phyloP scores from a whole-genome alignment of 2,888 invertebrate genomes.

The Mycogona germanica region DNA sequence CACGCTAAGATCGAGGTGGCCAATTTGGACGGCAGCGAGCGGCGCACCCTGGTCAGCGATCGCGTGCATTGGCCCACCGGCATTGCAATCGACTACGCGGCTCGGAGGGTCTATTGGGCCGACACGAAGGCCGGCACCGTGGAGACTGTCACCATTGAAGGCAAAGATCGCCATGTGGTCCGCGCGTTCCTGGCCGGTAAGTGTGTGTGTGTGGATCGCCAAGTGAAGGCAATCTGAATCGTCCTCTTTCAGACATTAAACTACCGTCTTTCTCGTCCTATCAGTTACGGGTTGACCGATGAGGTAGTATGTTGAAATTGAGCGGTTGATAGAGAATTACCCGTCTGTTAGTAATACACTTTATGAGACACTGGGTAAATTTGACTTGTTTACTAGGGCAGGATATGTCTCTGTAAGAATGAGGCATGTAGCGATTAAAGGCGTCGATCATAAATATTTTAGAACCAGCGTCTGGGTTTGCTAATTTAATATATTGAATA shows the following conservation, averaged over 20 bases:
- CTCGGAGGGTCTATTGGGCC: slow-evolving; percentile 66
- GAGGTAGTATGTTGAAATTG: no score
- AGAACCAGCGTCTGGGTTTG: no score
- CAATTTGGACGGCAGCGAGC: slow-evolving; percentile 49
- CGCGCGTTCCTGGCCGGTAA: slow-evolving; percentile 43
- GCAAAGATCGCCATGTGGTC: slow-evolving; percentile 49
- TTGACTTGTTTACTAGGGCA: no score
- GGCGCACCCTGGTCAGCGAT: slow-evolving; percentile 44
- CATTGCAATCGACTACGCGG: slow-evolving; percentile 59
- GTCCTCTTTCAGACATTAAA: background rate
- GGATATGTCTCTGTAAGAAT: no score
- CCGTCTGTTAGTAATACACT: no score
- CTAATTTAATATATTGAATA: no score
- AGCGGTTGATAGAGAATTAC: no score
- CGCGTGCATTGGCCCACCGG: slow-evolving; percentile 60
- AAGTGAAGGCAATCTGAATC: background rate
- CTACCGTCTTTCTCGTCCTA: background rate
- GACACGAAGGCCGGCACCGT: slow-evolving; percentile 64
- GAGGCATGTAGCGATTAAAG: no score
- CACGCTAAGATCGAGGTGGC: slow-evolving; percentile 48
- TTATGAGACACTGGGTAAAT: no score
- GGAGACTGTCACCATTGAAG: slow-evolving; percentile 54
- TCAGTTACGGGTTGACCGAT: no score
- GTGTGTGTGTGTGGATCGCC: slow-evolving; percentile 7
- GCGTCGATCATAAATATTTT: no score